Percentiles rank a stretch among this genome's conserved stretches.
phyloP scores from a whole-genome alignment of 2,888 invertebrate species.

The Yponomeuta malinellus region DNA sequence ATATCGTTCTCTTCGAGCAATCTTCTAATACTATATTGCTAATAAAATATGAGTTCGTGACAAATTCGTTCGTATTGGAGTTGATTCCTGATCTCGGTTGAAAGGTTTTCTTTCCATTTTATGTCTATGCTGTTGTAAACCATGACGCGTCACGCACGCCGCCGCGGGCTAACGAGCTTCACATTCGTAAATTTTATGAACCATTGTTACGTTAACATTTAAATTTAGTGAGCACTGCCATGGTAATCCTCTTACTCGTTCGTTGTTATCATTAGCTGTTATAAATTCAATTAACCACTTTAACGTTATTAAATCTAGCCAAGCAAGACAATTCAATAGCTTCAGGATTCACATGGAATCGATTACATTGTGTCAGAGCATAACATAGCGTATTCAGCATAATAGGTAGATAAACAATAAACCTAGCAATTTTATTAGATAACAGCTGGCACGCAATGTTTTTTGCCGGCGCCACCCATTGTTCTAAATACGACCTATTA shows the following conservation, averaged over 20 bases:
- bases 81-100: not conserved
- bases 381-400: conserved; percentile 17
- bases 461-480: conserved; percentile 13
- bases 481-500: conserved; percentile 14
- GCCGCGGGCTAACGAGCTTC: not conserved
- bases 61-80: no score
- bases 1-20: no score
- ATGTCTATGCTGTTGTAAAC: not conserved
- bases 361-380: conserved; percentile 18
- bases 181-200: not conserved
- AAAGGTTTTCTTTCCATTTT: not conserved
- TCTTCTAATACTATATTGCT: no score
- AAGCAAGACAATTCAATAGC: not conserved
- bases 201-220: not conserved
- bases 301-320: not conserved
- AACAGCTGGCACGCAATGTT: conserved; percentile 17
- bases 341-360: conserved; percentile 3
- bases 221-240: not conserved
- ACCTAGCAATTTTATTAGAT: conserved; percentile 19
- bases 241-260: not conserved
- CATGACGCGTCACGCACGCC: not conserved
- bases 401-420: conserved; percentile 12
- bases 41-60: no score
- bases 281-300: not conserved
- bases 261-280: not conserved